Conservation (phyloP, 2,797 vertebrate genomes). For the Pseudopleuronectes americanus region DNA sequence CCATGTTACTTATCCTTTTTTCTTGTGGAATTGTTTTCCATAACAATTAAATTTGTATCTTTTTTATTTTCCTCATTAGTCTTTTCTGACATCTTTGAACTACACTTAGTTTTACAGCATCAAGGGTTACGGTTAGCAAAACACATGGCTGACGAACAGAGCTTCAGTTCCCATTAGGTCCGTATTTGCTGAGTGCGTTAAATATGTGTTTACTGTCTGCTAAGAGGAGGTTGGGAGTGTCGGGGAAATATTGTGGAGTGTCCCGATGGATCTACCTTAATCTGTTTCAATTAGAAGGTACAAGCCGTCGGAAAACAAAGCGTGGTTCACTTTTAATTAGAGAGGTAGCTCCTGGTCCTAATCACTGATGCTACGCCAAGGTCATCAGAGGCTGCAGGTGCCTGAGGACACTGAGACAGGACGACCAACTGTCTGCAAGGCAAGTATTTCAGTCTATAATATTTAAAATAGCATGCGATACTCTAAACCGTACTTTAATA, state of each 20-base stretch:
- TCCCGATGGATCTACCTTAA: slow-evolving; percentile 5
- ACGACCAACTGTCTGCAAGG: not conserved
- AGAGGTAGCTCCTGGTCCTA: not conserved
- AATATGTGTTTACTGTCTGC: not conserved
- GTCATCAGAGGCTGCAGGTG: not conserved
- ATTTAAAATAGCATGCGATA: too few relatives aligned
- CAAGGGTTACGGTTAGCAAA: not conserved
- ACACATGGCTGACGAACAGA: not conserved
- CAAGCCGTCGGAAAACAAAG: slow-evolving; percentile 13
- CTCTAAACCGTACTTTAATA: too few relatives aligned
- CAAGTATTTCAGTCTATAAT: not conserved
- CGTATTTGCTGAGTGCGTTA: not conserved
- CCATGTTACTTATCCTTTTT: too few relatives aligned
- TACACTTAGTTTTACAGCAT: too few relatives aligned
- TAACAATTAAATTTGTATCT: too few relatives aligned
- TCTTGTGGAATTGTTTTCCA: too few relatives aligned
- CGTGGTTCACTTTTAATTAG: slow-evolving; percentile 15
- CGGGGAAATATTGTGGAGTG: not conserved
- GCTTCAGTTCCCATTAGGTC: not conserved
- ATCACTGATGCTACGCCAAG: not conserved
- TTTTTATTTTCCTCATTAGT: too few relatives aligned
- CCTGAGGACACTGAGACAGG: not conserved
- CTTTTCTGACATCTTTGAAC: too few relatives aligned
- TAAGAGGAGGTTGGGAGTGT: not conserved
- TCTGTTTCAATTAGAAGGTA: slow-evolving; percentile 20